A percentile compares a stretch with the other conserved stretches of the same genome.
These are phyloP conservation scores for Prosopocoilus inquinatus DNA, from an alignment of 2,888 invertebrate genomes.

Conservation along the genomic window DNA sequence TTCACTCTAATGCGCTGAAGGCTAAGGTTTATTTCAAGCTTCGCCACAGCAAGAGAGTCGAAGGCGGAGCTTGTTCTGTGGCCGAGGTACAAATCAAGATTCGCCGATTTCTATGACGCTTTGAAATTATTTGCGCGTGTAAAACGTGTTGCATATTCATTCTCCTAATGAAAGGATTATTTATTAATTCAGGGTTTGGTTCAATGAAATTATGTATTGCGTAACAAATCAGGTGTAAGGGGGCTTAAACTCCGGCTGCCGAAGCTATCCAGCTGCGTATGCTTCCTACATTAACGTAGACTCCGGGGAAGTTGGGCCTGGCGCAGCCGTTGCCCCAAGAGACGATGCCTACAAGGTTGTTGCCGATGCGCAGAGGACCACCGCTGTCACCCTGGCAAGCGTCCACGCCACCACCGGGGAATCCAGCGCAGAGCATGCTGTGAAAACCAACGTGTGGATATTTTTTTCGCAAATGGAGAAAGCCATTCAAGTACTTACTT, in stretches of 20 bases:
- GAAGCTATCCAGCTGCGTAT: constrained; percentile 12
- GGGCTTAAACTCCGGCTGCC: constrained; percentile 10
- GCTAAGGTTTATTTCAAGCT: too few species aligned
- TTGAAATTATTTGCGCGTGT: too few species aligned
- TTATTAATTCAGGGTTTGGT: too few species aligned
- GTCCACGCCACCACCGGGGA: constrained; percentile 15
- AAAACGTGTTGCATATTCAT: too few species aligned
- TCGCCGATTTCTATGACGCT: too few species aligned
- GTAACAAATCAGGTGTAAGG: too few species aligned
- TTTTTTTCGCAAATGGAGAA: neutral
- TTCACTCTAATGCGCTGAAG: too few species aligned
- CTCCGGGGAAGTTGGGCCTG: constrained; percentile 33
- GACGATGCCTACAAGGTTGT: constrained; percentile 30
- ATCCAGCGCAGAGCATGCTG: constrained; percentile 20
- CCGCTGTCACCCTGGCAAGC: constrained; percentile 29
- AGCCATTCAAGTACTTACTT: neutral
- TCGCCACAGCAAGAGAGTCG: too few species aligned
- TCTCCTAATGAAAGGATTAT: too few species aligned
- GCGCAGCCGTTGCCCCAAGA: constrained; percentile 35
- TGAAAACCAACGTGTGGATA: neutral
- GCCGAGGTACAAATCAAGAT: too few species aligned
- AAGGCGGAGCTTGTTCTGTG: too few species aligned
- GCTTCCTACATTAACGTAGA: constrained; percentile 25
- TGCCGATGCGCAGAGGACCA: constrained; percentile 27
- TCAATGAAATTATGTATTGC: too few species aligned